Base-by-base conservation (phyloP, 2,113 vertebrate species). In the Serinus canaria region DNA sequence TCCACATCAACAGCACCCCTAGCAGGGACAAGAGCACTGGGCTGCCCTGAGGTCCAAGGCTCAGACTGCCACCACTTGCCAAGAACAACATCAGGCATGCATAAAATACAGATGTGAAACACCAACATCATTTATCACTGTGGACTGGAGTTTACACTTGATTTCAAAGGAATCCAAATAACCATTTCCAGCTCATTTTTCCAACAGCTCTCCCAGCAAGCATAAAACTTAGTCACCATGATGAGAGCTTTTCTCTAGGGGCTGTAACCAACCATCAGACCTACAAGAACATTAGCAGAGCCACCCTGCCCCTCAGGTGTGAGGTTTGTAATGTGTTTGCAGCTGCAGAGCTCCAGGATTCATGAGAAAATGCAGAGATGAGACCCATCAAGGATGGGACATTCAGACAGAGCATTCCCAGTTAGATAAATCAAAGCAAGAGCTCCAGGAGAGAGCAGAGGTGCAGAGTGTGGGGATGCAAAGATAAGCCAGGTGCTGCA, bases 141-240 rank as follows among this genome's bases (percentile, higher is more conserved):
- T 1, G 30, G 60, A 74, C 56, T 69, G 49, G 59, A 86, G 79
- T 80, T 89, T 91, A 93, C 49, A 53, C 67, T 72, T 83, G 33
- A 39, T 67, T 83, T 52, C 76, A 56, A 20, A 70, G 24, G 82
- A 91, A 88, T 88, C 72, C 63, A 91, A 90, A 77, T 69, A 88
- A 11, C 14, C 30, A n/a, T 70, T 89, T 91, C 83, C 43, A 77
- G 56, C 33, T 78, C 3, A 1, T 59, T 92, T 90, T 90, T 63
- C 49, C 89, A 81, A 17, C 37, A 31, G 50, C 66, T 75, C 30
- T 85, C 70, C 52, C 62, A 56, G 27, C 15, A 75, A 49, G 9
- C 58, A 70, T 16, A 19, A 50, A 63, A 55, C 30, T 60, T 11
- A 30, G 4, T 63, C 47, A 87, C 23, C 30, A 12, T 24, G 23